Conservation (phyloP, 2,113 vertebrate species). For the Gallinago media region DNA sequence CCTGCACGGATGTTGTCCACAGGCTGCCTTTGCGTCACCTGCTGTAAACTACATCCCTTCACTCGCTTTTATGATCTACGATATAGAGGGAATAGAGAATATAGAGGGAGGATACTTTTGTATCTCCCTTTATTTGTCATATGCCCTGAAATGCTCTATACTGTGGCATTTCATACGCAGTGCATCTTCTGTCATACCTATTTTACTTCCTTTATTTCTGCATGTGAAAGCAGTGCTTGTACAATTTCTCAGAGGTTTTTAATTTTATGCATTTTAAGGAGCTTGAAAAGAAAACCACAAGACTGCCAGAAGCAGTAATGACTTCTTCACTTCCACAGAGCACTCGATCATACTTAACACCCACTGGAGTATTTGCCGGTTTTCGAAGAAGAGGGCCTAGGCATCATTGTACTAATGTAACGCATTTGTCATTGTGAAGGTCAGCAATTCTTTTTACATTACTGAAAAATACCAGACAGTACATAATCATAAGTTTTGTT, state of each 20-base stretch:
- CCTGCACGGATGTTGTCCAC: neutral
- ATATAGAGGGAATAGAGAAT: neutral
- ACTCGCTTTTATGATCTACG: neutral
- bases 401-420: neutral
- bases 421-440: constrained; percentile 13
- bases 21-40: neutral
- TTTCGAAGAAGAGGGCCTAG: neutral
- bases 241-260: neutral
- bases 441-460: neutral
- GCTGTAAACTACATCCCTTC: neutral
- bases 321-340: neutral
- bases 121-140: neutral
- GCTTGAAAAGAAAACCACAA: neutral
- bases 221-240: neutral
- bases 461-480: neutral
- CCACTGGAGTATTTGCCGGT: neutral
- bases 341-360: neutral
- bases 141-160: neutral
- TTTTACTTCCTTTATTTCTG: neutral
- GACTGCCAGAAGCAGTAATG: neutral
- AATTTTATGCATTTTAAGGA: constrained; percentile 13
- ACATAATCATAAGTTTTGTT: neutral
- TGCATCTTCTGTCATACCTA: neutral
- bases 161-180: neutral
- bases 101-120: neutral